Evolutionary conservation across 2,888 invertebrate species (phyloP), one percentile per base, ranked within the genome.

Genomic region (Clusia tigrina): DNA sequence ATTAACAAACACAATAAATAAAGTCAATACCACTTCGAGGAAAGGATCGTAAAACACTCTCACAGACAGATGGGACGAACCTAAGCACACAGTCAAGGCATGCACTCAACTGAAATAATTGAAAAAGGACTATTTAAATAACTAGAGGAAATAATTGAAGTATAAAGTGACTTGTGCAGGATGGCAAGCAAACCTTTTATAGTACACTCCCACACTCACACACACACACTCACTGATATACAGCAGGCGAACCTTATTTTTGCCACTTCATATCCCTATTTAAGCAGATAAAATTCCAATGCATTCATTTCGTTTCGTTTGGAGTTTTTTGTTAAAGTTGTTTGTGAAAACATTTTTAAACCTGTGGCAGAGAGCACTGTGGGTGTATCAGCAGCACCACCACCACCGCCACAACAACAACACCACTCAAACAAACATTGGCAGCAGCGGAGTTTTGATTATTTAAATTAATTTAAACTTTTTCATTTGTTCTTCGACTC

Each of bases 381-480:
- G 6, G 38, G 15, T 2, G n/a, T 26, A 54, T 17, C 32, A 54
- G 32, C 18, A 42, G 20, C 6, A 58, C 2, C 46, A 48, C 42
- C 42, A 52, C 22, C 6, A 20, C 52, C 18, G 23, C 52, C 17
- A 52, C 18, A 52, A 48, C 48, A 48, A 48, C n/a, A 48, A 48
- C n/a, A 48, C 6, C 9, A 42, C 5, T 23, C 5, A 38, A n/a
- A 24, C 22, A 56, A 38, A 3, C 37, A 54, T n/a, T 9, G 46
- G n/a, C 2, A 57, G n/a, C 2, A 57, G 10, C 15, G 57, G 15
- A 48, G 57, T 38, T 26, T 37, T 1, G 42, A n/a, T 57, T 51
- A 56, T 59, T 58, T 54, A 64, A 67, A 46, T 60, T 62, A 62
- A 67, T 64, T 62, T 64, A 58, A 67, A 62, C 64, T 67, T 67